Evolutionary conservation across 2,113 vertebrate species (phyloP).

Genomic region (Neolamprologus kungweensis): DNA sequence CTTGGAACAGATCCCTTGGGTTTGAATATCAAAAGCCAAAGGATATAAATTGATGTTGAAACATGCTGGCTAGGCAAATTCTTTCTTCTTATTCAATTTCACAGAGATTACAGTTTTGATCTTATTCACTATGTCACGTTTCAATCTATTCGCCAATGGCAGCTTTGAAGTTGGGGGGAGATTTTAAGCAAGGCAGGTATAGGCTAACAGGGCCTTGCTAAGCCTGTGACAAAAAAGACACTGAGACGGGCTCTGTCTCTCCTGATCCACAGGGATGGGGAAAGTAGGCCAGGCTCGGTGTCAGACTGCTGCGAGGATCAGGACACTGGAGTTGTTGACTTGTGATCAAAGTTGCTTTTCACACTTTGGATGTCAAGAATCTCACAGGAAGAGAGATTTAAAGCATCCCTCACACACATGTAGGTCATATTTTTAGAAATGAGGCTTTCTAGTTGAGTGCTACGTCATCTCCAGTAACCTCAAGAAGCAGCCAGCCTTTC

Average conservation of each 20-base stretch:
- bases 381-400: slow-evolving; percentile 7
- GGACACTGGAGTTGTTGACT: slow-evolving; percentile 41
- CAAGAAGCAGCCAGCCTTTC: not conserved
- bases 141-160: slow-evolving; percentile 22
- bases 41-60: slow-evolving; percentile 24
- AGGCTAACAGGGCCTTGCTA: slow-evolving; percentile 18
- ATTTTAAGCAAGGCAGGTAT: slow-evolving; percentile 43
- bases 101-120: slow-evolving; percentile 49
- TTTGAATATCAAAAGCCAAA: slow-evolving; percentile 2
- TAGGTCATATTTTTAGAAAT: slow-evolving; percentile 30
- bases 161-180: slow-evolving; percentile 48
- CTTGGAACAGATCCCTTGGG: not conserved
- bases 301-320: slow-evolving; percentile 54
- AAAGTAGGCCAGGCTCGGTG: slow-evolving; percentile 60
- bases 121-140: slow-evolving; percentile 20
- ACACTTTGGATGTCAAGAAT: slow-evolving; percentile 33
- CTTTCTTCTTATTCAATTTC: slow-evolving; percentile 52
- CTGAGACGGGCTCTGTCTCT: slow-evolving; percentile 18
- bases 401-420: not conserved
- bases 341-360: slow-evolving; percentile 47
- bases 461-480: not conserved
- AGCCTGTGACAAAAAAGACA: slow-evolving; percentile 47
- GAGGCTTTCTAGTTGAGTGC: slow-evolving; percentile 14
- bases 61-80: slow-evolving; percentile 44
- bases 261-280: slow-evolving; percentile 37